phyloP scores from a whole-genome alignment of 1,140 invertebrate genomes.

The Bombyx mandarina region DNA sequence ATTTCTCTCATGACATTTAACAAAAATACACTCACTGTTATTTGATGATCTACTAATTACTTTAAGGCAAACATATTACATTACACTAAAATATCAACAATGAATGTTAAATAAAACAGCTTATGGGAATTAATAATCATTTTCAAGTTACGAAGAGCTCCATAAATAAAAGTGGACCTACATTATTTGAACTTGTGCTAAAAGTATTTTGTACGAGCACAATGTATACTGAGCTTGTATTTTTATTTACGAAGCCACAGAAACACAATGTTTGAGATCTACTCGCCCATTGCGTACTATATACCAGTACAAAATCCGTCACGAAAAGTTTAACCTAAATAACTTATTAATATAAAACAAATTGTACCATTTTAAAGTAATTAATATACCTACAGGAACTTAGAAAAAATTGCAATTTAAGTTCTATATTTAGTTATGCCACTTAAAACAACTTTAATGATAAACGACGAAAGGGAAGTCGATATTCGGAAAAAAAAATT shows the following conservation, averaged over 20 bases:
- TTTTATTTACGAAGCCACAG: too few species aligned
- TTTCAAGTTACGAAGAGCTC: constrained; percentile 40
- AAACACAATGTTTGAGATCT: too few species aligned
- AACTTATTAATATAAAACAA: constrained; percentile 69
- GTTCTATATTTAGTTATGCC: constrained; percentile 70
- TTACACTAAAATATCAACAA: constrained; percentile 69
- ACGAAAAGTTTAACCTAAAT: constrained; percentile 56
- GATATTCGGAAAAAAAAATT: too few species aligned
- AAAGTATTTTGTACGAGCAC: constrained; percentile 49
- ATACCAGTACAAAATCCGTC: constrained; percentile 41
- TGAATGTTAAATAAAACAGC: constrained; percentile 66
- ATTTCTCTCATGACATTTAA: constrained; percentile 48
- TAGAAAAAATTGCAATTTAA: constrained; percentile 69
- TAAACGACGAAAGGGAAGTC: too few species aligned
- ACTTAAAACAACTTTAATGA: constrained; percentile 41
- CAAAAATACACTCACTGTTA: constrained; percentile 63
- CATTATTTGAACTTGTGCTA: constrained; percentile 67
- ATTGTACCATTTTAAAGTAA: constrained; percentile 69
- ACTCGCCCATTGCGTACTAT: constrained; percentile 5
- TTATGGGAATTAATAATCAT: constrained; percentile 42
- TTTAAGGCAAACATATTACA: constrained; percentile 68
- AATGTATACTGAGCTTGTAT: constrained; percentile 30
- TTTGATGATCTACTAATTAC: constrained; percentile 65
- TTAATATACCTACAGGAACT: constrained; percentile 70
- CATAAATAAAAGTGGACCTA: constrained; percentile 64